Evolutionary conservation across 2,888 invertebrate species (phyloP).

Genomic region (Xanthia togata): DNA sequence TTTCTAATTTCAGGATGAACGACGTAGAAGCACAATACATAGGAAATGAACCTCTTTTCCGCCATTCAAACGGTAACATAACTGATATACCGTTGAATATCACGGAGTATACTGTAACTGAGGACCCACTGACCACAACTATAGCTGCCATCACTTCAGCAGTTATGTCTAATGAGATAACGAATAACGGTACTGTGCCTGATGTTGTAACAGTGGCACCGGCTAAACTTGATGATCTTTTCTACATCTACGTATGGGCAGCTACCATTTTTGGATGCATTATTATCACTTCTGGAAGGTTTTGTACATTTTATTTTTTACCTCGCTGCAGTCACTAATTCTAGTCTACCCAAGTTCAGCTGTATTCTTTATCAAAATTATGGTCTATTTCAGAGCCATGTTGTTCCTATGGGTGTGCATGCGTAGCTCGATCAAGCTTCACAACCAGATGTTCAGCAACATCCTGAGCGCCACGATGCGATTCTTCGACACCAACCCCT

Average conservation of each 20-base stretch:
- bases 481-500: slow-evolving; percentile 96
- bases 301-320: slow-evolving; percentile 37
- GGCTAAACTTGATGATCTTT: slow-evolving; percentile 73
- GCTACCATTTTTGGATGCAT: slow-evolving; percentile 90
- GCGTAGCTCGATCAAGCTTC: slow-evolving; percentile 93
- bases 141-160: slow-evolving; percentile 20
- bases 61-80: slow-evolving; percentile 14
- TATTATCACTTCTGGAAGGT: slow-evolving; percentile 89
- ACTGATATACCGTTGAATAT: slow-evolving; percentile 20
- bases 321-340: neutral
- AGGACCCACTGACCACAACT: slow-evolving; percentile 23
- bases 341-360: neutral
- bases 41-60: slow-evolving; percentile 21
- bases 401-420: slow-evolving; percentile 94
- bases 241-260: slow-evolving; percentile 91
- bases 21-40: slow-evolving; percentile 73
- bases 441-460: slow-evolving; percentile 94
- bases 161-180: slow-evolving; percentile 24
- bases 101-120: slow-evolving; percentile 29
- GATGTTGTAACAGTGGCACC: slow-evolving; percentile 53
- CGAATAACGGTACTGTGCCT: slow-evolving; percentile 17
- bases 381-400: slow-evolving; percentile 89
- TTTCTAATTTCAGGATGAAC: slow-evolving; percentile 83
- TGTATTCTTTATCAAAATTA: slow-evolving; percentile 2
- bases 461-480: slow-evolving; percentile 94